Base-by-base conservation (phyloP, 2,797 vertebrate genomes). In the Urophycis tenuis region DNA sequence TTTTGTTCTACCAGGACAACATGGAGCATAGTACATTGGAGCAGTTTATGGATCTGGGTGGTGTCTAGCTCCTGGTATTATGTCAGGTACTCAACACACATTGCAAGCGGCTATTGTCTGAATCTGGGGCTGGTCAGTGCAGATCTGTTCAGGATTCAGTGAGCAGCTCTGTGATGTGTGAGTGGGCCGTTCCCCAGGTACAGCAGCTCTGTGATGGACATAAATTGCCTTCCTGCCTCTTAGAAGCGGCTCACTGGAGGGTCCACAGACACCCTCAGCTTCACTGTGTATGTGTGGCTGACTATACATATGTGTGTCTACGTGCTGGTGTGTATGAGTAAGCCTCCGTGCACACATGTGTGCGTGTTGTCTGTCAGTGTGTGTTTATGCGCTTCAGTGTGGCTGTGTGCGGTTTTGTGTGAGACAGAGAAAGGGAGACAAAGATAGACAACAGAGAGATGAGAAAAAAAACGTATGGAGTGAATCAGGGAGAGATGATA, bases 201-300 rank as follows among this genome's bases (percentile, higher is more conserved):
- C 84, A 89, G 86, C 87, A 76, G 82, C 82, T 87, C 83, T 89
- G 89, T 92, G 92, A 92, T 87, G 72, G 91, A 91, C 90, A 88
- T 90, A 92, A 92, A 93, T 92, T 92, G 91, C 89, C 86, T 90
- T 88, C 83, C 84, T 83, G 88, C 89, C 81, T 79, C 85, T 82
- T 91, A 34, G 35, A 89, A 88, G 84, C 87, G 91, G 93, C 89
- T 91, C 79, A 77, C 82, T 90, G 84, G 93, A 93, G 90, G 88
- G 79, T 90, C 82, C 83, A 81, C 80, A 92, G 91, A 88, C 73
- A 82, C 80, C 80, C 79, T 84, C 75, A 81, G 80, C 74, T 80
- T 81, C 72, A 82, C 81, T 14, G 25, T 75, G 33, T 25, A 25
- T 72, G 33, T 72, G 25, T 71, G 41, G 17, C 2, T 49, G 14